phyloP scores from a whole-genome alignment of 1,140 invertebrate genomes.

The Stratiolaelaps scimitus region DNA sequence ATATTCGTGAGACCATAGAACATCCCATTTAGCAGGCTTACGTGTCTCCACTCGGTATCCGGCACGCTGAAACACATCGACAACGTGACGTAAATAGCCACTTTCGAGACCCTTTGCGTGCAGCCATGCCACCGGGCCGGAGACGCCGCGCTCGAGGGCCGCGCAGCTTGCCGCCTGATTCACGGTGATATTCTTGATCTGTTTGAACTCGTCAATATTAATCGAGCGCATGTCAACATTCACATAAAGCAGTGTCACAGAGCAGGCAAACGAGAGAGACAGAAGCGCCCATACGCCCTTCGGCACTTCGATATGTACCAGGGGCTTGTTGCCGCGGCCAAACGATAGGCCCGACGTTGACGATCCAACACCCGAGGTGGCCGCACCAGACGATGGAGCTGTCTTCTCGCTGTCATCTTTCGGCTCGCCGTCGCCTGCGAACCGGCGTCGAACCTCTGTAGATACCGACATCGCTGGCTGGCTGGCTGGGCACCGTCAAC shows the following conservation, averaged over 20 bases:
- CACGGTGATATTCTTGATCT: constrained; percentile 25
- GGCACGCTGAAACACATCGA: not conserved
- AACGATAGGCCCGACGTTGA: too few relatives aligned
- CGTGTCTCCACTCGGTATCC: constrained; percentile 2
- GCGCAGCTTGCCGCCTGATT: constrained; percentile 2
- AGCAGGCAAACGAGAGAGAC: constrained; percentile 1
- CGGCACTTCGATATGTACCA: constrained; percentile 19
- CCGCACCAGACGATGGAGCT: not conserved
- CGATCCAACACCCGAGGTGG: too few relatives aligned
- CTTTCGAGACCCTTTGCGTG: not conserved
- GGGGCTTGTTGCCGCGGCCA: not conserved
- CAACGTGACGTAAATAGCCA: not conserved
- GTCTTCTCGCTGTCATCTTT: not conserved
- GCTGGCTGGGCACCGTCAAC: too few relatives aligned
- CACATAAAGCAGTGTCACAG: constrained; percentile 1
- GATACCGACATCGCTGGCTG: not conserved
- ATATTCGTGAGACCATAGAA: constrained; percentile 87
- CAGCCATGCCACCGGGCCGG: not conserved
- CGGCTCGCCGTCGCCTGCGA: constrained; percentile 12
- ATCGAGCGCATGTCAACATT: constrained; percentile 24
- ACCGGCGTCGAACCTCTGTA: not conserved
- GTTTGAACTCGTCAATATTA: constrained; percentile 27
- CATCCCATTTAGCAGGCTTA: constrained; percentile 50
- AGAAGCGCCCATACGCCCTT: constrained; percentile 14
- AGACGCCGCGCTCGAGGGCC: not conserved